These are phyloP conservation scores for Neodiprion lecontei DNA, from an alignment of 1,140 invertebrate species.

Conservation along the genomic window DNA sequence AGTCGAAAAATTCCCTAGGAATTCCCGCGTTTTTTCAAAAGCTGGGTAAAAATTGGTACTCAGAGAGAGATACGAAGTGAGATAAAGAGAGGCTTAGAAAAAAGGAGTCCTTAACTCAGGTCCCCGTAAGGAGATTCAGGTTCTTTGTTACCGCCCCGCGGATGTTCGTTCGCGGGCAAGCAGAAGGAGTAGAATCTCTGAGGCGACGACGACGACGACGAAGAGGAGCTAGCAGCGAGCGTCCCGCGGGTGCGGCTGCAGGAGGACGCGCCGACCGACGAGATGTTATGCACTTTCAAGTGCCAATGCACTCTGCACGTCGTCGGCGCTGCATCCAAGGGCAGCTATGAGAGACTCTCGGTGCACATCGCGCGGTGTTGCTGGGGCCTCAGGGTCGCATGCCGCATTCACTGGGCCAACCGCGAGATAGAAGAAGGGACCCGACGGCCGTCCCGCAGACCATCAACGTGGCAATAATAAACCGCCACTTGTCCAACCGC, in stretches of 20 bases:
- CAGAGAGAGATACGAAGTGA: not conserved
- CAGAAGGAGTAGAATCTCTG: not conserved
- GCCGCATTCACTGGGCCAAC: not conserved
- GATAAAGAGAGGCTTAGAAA: not conserved
- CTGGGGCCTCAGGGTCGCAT: not conserved
- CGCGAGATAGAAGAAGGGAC: not conserved
- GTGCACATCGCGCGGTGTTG: not conserved
- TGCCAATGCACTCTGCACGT: constrained; percentile 49
- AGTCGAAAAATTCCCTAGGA: no score
- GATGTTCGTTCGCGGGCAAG: not conserved
- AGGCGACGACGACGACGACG: not conserved
- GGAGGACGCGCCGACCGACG: not conserved
- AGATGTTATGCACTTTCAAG: constrained; percentile 13
- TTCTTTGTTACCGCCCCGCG: not conserved
- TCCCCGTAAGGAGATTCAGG: not conserved
- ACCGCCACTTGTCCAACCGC: no score
- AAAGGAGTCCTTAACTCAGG: not conserved
- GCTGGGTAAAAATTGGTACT: no score
- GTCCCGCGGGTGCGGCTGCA: not conserved
- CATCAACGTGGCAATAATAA: no score
- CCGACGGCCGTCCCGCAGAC: no score
- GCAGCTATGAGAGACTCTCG: constrained; percentile 25
- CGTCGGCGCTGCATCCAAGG: constrained; percentile 33
- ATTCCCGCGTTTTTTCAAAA: no score
- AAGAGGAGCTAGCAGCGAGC: not conserved